These are phyloP conservation scores for Trematomus bernacchii DNA, from an alignment of 2,797 vertebrate species.

Conservation along the genomic window DNA sequence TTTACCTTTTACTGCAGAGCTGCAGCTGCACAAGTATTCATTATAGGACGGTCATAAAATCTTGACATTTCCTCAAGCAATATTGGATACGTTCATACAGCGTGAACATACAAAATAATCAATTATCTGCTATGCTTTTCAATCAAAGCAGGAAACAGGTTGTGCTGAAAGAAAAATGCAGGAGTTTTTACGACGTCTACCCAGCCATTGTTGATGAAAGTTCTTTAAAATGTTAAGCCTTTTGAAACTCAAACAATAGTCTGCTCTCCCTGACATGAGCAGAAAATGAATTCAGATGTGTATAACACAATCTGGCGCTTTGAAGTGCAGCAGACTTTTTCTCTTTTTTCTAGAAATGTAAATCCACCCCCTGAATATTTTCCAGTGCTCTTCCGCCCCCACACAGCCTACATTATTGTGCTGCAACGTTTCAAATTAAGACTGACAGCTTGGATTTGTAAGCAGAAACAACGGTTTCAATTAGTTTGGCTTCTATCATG, in stretches of 20 bases:
- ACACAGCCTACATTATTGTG: conserved; percentile 26
- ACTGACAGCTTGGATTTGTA: conserved; percentile 43
- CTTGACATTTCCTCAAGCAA: conserved; percentile 36
- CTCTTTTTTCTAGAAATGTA: conserved; percentile 43
- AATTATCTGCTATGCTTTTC: conserved; percentile 43
- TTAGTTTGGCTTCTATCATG: conserved; percentile 9
- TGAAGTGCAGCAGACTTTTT: conserved; percentile 40
- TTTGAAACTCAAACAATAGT: conserved; percentile 28
- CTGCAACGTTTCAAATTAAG: conserved; percentile 43
- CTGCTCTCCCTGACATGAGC: conserved; percentile 32
- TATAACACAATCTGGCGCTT: conserved; percentile 48
- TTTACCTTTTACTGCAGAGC: conserved; percentile 27
- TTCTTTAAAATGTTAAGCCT: conserved; percentile 19
- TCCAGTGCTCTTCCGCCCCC: conserved; percentile 37
- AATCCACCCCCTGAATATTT: conserved; percentile 52
- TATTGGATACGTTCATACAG: conserved; percentile 18
- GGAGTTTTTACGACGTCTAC: conserved; percentile 13
- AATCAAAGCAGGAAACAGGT: conserved; percentile 13
- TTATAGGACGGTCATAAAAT: conserved; percentile 25
- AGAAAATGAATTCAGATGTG: conserved; percentile 44
- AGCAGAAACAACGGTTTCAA: conserved; percentile 9
- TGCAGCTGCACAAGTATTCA: conserved; percentile 12
- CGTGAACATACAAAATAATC: conserved; percentile 37
- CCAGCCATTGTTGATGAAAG: conserved; percentile 4
- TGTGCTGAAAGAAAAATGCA: not conserved